Base-by-base conservation (phyloP, 1,140 invertebrate species). In the Thereuonema tuberculata region DNA sequence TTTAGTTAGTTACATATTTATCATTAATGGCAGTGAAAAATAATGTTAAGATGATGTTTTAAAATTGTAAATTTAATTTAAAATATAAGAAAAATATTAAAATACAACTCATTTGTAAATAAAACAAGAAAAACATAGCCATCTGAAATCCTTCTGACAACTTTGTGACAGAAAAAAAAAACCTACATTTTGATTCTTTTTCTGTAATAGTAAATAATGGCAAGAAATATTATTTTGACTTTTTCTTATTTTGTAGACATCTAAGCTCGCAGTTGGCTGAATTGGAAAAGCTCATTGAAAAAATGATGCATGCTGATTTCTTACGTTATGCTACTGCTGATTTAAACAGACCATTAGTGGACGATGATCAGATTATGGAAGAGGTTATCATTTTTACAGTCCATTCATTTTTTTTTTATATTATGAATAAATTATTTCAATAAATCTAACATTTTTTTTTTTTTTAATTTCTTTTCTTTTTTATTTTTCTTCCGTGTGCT, bases 271-370 rank as follows among this genome's bases (percentile, higher is more conserved):
- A 99, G 75, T 77, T 99, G n/a, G 86, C 84, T 61, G 96, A 99
- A 80, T 91, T 98, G 82, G 87, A 93, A 68, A 86, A 88, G 69
- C 77, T 96, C 2, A 97, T 99, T 67, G 91, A 97, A 67, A 94
- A 93, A 75, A 95, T 99, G 90, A 79, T 99, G 62, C 85, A 85
- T 55, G 89, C 90, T 52, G 96, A 99, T 72, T 97, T 98, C 75
- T 84, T 89, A 68, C 82, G 86, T 64, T 94, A 93, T 72, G 84
- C 93, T 48, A 88, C 93, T 9, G 81, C 84, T 9, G 93, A 98
- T 75, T 78, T 98, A 28, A 96, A 96, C 74, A 77, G 92, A 66
- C 89, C 92, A 2, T 68, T 83, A 24, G 77, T 84, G 21, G 78
- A 80, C 62, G 77, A 76, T 58, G 80, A 84, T 65, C 75, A 77